Conservation (phyloP, 2,113 vertebrate species). For the Athene noctua region DNA sequence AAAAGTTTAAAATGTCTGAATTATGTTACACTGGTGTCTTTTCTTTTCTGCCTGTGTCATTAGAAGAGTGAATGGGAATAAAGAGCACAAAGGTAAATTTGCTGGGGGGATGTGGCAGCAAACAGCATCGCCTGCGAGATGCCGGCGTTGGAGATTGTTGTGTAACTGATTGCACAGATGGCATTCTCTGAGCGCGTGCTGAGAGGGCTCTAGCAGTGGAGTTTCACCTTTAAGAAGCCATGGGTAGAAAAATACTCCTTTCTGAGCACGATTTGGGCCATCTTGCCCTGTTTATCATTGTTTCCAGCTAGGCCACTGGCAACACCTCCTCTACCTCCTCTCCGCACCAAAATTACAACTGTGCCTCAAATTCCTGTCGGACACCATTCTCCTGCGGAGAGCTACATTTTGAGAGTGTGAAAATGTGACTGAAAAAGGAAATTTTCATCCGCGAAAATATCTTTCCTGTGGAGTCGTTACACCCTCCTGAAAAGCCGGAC, state of each 20-base stretch:
- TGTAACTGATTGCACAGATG: not conserved
- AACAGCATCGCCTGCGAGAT: rapidly evolving
- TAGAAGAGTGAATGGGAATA: not conserved
- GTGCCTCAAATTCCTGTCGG: not conserved
- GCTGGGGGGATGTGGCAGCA: not conserved
- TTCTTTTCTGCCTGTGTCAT: not conserved
- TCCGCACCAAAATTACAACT: not conserved
- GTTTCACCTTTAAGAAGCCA: not conserved
- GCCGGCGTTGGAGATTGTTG: not conserved
- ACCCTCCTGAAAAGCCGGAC: not conserved
- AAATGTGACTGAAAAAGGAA: not conserved
- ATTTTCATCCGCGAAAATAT: not conserved
- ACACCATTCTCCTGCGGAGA: not conserved
- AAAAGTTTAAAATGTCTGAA: constrained; percentile 39
- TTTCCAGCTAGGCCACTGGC: not conserved
- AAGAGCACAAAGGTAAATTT: not conserved
- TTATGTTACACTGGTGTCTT: not conserved
- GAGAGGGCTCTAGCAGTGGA: not conserved
- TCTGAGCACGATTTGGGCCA: not conserved
- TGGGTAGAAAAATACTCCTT: not conserved
- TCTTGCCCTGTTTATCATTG: not conserved
- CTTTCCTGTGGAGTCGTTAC: not conserved
- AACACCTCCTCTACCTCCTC: not conserved
- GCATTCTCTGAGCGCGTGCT: not conserved
- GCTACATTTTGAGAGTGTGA: not conserved